Conservation (phyloP, 2,797 vertebrate species). For the Scleropages formosus region DNA sequence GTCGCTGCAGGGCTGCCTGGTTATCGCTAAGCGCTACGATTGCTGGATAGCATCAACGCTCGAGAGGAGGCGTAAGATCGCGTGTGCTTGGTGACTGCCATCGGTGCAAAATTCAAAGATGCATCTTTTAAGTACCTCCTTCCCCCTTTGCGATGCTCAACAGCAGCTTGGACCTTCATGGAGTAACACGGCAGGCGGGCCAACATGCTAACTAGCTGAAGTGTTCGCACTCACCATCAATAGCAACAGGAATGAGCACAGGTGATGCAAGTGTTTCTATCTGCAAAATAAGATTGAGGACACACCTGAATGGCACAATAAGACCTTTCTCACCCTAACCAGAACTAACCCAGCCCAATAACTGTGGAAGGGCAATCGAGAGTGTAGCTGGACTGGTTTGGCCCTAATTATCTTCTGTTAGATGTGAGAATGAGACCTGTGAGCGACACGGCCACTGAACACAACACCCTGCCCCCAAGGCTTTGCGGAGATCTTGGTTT, state of each 20-base stretch:
- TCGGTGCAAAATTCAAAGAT: background rate
- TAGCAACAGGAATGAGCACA: background rate
- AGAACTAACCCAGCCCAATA: background rate
- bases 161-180: background rate
- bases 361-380: too few species aligned
- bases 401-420: background rate
- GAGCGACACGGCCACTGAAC: too few species aligned
- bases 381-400: too few species aligned
- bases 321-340: too few species aligned
- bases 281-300: too few species aligned
- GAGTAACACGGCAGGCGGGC: background rate
- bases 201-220: background rate
- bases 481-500: too few species aligned
- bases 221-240: background rate
- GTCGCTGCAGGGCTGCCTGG: background rate
- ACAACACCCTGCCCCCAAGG: too few species aligned
- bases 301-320: background rate
- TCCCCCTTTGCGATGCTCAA: background rate
- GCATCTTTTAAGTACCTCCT: constrained; percentile 1
- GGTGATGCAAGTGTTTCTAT: too few species aligned
- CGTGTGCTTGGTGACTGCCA: background rate
- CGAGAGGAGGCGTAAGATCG: too few species aligned
- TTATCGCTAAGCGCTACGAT: background rate
- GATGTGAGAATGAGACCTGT: background rate
- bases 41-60: background rate